A percentile compares a stretch with the other conserved stretches of the same genome.
Conservation (phyloP, 2,888 invertebrate genomes). For the Phorcus lineatus region DNA sequence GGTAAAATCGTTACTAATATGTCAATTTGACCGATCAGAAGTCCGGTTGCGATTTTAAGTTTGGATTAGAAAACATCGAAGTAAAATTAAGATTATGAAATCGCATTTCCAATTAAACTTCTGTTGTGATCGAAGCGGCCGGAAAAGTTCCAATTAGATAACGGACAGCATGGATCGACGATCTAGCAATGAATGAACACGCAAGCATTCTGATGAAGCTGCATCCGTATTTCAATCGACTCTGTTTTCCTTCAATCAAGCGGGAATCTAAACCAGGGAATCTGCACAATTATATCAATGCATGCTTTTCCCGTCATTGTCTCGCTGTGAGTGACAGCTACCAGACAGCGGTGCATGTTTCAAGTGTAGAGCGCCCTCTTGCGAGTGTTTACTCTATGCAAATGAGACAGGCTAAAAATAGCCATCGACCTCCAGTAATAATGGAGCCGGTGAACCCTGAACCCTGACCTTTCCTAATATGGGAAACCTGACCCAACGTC, state of each 20-base stretch:
- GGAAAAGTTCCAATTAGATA: too few relatives aligned
- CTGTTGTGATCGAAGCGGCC: too few relatives aligned
- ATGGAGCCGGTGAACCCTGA: slow-evolving; percentile 4
- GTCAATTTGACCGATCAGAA: too few relatives aligned
- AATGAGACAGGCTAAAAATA: slow-evolving; percentile 27
- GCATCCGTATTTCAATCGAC: too few relatives aligned
- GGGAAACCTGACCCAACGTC: slow-evolving; percentile 6
- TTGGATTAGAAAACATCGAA: too few relatives aligned
- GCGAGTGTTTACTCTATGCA: slow-evolving; percentile 29
- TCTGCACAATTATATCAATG: background rate
- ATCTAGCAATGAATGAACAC: too few relatives aligned
- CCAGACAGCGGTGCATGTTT: slow-evolving; percentile 7
- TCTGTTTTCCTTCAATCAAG: background rate
- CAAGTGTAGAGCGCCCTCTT: slow-evolving; percentile 19
- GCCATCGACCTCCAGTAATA: background rate
- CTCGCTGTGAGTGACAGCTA: background rate
- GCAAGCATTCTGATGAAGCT: too few relatives aligned
- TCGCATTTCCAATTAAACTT: too few relatives aligned
- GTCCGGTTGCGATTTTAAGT: too few relatives aligned
- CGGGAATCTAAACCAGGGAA: background rate
- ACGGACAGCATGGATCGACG: too few relatives aligned
- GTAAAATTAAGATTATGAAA: too few relatives aligned
- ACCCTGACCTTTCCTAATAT: slow-evolving; percentile 4
- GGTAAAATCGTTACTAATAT: too few relatives aligned
- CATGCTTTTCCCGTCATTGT: background rate